Conservation (phyloP, 2,113 vertebrate genomes). For the Madoqua kirkii region DNA sequence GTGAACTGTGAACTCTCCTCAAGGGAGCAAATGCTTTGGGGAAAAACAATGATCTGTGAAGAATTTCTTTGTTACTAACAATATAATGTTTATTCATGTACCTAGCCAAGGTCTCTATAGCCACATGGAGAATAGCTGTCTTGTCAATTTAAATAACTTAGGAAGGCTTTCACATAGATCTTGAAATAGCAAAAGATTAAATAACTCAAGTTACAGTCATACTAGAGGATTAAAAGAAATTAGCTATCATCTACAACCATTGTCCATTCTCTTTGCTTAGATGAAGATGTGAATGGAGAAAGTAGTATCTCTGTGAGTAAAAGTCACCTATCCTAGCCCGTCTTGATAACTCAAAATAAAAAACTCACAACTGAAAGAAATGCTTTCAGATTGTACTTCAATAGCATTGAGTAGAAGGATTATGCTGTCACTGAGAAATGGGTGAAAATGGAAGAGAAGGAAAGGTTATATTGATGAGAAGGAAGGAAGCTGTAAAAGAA, state of each 20-base stretch:
- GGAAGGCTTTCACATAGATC: neutral
- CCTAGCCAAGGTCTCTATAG: neutral
- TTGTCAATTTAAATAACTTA: neutral
- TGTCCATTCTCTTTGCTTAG: neutral
- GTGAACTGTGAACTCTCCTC: slow-evolving; percentile 5
- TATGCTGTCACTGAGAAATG: neutral
- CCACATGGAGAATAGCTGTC: neutral
- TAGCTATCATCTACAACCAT: neutral
- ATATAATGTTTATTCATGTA: neutral
- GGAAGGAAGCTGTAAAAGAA: neutral
- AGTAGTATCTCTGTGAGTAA: neutral
- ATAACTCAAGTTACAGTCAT: neutral
- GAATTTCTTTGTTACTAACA: neutral
- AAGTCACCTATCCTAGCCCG: neutral
- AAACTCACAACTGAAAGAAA: neutral
- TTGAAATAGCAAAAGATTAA: neutral
- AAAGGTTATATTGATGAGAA: neutral
- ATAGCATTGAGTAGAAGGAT: neutral
- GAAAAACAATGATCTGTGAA: neutral
- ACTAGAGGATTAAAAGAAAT: neutral
- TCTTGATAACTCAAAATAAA: neutral
- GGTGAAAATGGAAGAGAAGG: neutral
- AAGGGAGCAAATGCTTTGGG: neutral
- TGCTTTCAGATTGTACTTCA: neutral
- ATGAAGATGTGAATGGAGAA: neutral